These are phyloP conservation scores for Rhopalosiphum nymphaeae DNA, from an alignment of 2,888 invertebrate genomes.

Conservation along the genomic window DNA sequence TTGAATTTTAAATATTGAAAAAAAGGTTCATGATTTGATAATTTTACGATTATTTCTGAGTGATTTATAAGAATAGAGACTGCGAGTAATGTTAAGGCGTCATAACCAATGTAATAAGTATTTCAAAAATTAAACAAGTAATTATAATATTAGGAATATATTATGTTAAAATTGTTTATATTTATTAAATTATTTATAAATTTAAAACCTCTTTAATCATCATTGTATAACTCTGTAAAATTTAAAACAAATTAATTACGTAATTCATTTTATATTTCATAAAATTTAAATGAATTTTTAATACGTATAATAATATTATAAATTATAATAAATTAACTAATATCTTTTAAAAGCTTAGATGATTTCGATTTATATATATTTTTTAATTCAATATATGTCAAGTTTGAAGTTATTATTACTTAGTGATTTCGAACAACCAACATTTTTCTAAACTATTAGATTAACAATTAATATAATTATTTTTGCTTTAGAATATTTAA, in stretches of 20 bases:
- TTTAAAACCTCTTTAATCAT: neutral
- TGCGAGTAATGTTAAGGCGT: neutral
- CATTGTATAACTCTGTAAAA: neutral
- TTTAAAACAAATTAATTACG: neutral
- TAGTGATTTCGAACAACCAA: neutral
- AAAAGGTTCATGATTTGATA: neutral
- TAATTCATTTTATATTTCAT: neutral
- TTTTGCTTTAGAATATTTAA: neutral
- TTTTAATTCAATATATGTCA: neutral
- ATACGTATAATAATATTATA: neutral
- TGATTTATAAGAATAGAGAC: neutral
- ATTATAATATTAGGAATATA: neutral
- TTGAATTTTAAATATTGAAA: neutral
- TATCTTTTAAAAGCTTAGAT: neutral
- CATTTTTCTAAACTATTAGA: neutral
- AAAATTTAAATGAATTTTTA: neutral
- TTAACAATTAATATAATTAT: neutral
- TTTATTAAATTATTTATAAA: neutral
- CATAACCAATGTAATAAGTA: neutral
- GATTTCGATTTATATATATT: neutral
- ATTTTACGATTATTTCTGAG: neutral
- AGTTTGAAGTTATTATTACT: neutral
- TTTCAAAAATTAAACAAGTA: neutral
- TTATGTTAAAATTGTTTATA: neutral
- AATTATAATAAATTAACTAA: neutral